Evolutionary conservation across 2,888 invertebrate species (phyloP).

Genomic region (Cremastobaeus sp.): DNA sequence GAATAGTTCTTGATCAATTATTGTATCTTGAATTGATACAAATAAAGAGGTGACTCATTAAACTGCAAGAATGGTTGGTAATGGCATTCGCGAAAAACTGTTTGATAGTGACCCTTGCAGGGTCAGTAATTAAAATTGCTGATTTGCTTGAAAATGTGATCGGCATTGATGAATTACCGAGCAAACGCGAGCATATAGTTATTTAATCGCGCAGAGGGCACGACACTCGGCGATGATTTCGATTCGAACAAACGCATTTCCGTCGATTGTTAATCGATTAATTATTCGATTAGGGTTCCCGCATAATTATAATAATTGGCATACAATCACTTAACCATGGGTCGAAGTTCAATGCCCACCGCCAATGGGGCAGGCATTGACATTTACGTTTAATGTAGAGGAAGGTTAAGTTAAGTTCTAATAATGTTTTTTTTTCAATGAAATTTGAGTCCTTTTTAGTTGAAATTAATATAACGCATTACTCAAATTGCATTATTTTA

Average conservation of each 20-base stretch:
- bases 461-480: too few species aligned
- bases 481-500: too few species aligned
- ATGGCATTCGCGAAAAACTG: constrained; percentile 61
- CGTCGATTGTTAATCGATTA: constrained; percentile 74
- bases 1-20: constrained; percentile 6
- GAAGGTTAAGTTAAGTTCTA: constrained; percentile 49
- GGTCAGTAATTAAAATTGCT: constrained; percentile 64
- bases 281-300: constrained; percentile 71
- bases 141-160: constrained; percentile 51
- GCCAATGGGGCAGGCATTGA: constrained; percentile 67
- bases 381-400: constrained; percentile 59
- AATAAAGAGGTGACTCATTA: constrained; percentile 35
- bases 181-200: constrained; percentile 43
- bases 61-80: constrained; percentile 43
- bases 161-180: constrained; percentile 52
- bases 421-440: too few species aligned
- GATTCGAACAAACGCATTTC: constrained; percentile 66
- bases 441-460: too few species aligned
- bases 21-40: constrained; percentile 36
- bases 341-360: constrained; percentile 69
- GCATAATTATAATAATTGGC: constrained; percentile 73
- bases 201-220: constrained; percentile 60
- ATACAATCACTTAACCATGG: constrained; percentile 72
- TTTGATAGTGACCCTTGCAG: constrained; percentile 62
- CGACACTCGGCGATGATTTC: constrained; percentile 53